Base-by-base conservation (phyloP, 2,888 invertebrate species). In the Dendrolimus houi region DNA sequence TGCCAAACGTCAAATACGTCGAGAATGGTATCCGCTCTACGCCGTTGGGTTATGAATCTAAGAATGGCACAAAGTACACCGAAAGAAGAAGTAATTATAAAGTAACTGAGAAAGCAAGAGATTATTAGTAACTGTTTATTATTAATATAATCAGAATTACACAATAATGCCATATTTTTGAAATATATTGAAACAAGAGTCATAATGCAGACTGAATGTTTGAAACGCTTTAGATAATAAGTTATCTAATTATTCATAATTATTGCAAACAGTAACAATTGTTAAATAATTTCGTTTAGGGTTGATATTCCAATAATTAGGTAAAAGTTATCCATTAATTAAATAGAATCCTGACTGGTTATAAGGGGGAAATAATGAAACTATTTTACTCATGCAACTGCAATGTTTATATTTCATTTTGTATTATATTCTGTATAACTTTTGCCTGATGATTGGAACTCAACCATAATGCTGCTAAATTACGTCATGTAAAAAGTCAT, bases 1-100 rank as follows among this genome's bases (percentile, higher is more conserved):
- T 85, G 60, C 66, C 85, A 9, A 83, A 79, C 64, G 69, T 90
- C 12, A 92, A 92, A 69, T 93, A 92, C 72, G 89, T 93, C 57
- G 93, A 93, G 66, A 87, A 92, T 64, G 85, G 92, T 58, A 68
- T 81, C 63, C 82, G 91, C 70, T 70, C 79, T 8, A 73, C 79
- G 1, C 79, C 82, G 12, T 75, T 78, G 13, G 76, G 73, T 42
- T 87, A 83, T 58, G 88, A 89, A 60, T 66, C 78, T 14, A 85
- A 84, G 66, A 87, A 85, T 62, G 87, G 83, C 58, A 86, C 85
- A 13, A 61, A 79, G 40, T 88, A 82, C 58, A 71, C 85, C 1
- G 90, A 91, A 68, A 75, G 87, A 67, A 87, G 84, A 63, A 87
- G 84, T 72, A 88, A 86, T 69, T 90, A 85, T 71, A 87, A 83